These are phyloP conservation scores for Adelphocoris suturalis DNA, from an alignment of 2,888 invertebrate genomes.

Conservation along the genomic window DNA sequence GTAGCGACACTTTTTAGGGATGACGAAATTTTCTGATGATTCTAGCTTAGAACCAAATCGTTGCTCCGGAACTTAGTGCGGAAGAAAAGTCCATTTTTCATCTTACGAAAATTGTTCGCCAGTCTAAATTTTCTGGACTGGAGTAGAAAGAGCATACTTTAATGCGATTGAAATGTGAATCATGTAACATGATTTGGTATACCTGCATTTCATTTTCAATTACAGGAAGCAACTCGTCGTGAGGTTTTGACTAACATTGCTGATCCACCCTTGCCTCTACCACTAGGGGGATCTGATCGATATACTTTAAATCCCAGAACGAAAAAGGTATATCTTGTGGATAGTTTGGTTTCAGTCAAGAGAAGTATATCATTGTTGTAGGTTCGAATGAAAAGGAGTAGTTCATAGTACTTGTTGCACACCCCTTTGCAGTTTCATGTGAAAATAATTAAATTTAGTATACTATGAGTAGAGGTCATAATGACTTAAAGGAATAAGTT, in stretches of 20 bases:
- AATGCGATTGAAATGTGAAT: slow-evolving; percentile 24
- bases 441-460: not conserved
- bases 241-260: slow-evolving; percentile 39
- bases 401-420: not conserved
- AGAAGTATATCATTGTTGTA: slow-evolving; percentile 42
- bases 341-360: slow-evolving; percentile 38
- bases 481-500: slow-evolving; percentile 29
- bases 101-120: no score
- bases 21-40: no score
- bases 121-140: not conserved
- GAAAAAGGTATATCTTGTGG: slow-evolving; percentile 6
- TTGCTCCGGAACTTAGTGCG: no score
- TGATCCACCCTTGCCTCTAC: not conserved
- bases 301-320: slow-evolving; percentile 1
- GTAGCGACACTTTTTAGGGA: no score
- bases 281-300: slow-evolving; percentile 4
- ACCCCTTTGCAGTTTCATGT: slow-evolving; percentile 25
- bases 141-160: slow-evolving; percentile 42
- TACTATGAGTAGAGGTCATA: slow-evolving; percentile 31
- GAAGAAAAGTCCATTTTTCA: no score
- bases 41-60: no score
- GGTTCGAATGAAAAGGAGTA: not conserved
- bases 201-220: slow-evolving; percentile 44
- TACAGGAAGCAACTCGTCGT: slow-evolving; percentile 37
- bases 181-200: slow-evolving; percentile 26